phyloP scores from a whole-genome alignment of 2,888 invertebrate genomes.

The Oxyscelio sp. region DNA sequence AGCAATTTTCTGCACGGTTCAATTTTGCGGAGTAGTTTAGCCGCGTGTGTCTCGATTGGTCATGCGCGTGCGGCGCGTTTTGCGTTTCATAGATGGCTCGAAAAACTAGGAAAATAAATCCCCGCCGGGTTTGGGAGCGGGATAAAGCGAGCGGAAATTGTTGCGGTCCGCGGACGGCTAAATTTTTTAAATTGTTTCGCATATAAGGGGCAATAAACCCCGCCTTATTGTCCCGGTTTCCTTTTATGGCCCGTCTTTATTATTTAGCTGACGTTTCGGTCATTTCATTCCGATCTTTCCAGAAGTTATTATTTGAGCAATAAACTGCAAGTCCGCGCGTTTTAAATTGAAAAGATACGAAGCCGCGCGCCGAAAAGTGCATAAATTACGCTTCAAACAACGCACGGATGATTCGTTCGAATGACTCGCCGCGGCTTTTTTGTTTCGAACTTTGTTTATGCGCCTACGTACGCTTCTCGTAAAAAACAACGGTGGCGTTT shows the following conservation, averaged over 20 bases:
- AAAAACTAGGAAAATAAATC: background rate
- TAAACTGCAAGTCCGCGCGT: conserved; percentile 46
- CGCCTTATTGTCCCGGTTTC: too few species aligned
- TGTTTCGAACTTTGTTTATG: conserved; percentile 29
- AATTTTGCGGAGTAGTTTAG: conserved; percentile 51
- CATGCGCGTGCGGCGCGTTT: conserved; percentile 27
- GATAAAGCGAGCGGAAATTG: too few species aligned
- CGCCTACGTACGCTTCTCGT: conserved; percentile 9
- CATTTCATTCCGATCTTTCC: too few species aligned
- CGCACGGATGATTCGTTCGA: conserved; percentile 33
- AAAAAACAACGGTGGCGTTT: conserved; percentile 39
- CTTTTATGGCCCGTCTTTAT: too few species aligned
- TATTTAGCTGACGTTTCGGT: too few species aligned
- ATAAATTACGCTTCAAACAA: conserved; percentile 58
- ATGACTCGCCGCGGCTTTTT: conserved; percentile 24
- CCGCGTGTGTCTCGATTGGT: conserved; percentile 32
- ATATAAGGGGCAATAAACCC: too few species aligned
- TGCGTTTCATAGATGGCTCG: conserved; percentile 11
- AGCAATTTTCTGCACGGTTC: conserved; percentile 47
- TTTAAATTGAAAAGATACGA: conserved; percentile 60
- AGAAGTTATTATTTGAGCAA: conserved; percentile 61
- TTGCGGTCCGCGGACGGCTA: too few species aligned
- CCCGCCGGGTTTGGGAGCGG: background rate
- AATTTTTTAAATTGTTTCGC: too few species aligned
- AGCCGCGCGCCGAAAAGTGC: conserved; percentile 55